Conservation (phyloP, 2,113 vertebrate species). For the Mus spicilegus region DNA sequence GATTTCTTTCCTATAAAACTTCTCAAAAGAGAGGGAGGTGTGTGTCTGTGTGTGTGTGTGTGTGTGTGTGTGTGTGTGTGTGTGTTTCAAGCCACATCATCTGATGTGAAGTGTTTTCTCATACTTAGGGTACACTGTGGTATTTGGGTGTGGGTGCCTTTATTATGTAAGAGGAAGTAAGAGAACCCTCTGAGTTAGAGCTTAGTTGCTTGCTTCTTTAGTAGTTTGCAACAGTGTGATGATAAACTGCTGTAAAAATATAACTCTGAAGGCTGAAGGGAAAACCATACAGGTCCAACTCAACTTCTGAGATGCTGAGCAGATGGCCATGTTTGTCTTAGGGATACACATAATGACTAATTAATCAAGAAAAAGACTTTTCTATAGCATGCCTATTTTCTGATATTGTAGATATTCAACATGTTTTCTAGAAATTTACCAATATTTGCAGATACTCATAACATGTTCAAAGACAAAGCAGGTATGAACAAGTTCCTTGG, state of each 20-base stretch:
- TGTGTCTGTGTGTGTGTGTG: not conserved
- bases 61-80: not conserved
- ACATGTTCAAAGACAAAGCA: conserved; percentile 4
- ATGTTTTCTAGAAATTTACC: not conserved
- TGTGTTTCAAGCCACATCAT: not conserved
- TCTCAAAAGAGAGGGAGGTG: conserved; percentile 44
- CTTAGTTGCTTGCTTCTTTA: not conserved
- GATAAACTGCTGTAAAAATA: not conserved
- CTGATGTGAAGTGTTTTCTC: not conserved
- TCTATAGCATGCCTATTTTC: not conserved
- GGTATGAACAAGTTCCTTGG: not conserved
- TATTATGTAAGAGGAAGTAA: not conserved
- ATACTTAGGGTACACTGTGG: conserved; percentile 14
- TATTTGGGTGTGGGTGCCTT: not conserved
- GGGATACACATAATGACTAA: not conserved
- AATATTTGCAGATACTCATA: not conserved
- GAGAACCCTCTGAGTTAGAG: not conserved
- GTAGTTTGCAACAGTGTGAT: not conserved
- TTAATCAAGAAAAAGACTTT: not conserved
- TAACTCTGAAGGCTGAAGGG: not conserved
- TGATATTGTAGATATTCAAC: not conserved
- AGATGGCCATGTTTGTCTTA: not conserved
- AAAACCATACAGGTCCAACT: not conserved
- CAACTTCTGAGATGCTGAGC: not conserved
- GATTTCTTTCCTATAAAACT: conserved; percentile 12